Conservation (phyloP, 2,113 vertebrate genomes). For the Macquaria australasica region DNA sequence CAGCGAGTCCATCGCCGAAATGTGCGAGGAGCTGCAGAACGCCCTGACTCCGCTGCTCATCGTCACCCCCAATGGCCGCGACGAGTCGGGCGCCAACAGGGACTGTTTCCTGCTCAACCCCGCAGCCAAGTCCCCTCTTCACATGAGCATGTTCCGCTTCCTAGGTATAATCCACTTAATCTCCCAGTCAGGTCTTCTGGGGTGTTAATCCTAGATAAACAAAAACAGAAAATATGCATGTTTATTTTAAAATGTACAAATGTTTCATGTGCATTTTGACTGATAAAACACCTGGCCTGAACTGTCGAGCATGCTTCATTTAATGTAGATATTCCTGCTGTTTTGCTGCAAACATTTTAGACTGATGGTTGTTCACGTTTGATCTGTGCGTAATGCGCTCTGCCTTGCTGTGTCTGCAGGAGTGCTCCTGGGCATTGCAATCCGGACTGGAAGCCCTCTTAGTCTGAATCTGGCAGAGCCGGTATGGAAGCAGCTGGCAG, state of each 20-base stretch:
- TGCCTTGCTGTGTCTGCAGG: constrained; percentile 82
- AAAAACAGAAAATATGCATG: constrained; percentile 26
- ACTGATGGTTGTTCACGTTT: background rate
- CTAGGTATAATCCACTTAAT: constrained; percentile 87
- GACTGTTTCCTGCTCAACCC: constrained; percentile 98
- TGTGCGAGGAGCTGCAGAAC: constrained; percentile 99
- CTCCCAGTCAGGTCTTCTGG: constrained; percentile 38
- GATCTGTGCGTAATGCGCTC: constrained; percentile 22
- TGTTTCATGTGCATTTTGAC: constrained; percentile 15
- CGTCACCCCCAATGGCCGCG: constrained; percentile 96
- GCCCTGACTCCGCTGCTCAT: constrained; percentile 96
- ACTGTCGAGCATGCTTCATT: background rate
- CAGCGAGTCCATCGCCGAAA: constrained; percentile 98
- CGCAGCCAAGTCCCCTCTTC: constrained; percentile 91
- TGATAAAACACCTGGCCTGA: constrained; percentile 44
- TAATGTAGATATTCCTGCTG: background rate
- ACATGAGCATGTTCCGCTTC: constrained; percentile 99
- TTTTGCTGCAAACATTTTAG: background rate
- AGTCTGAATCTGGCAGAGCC: constrained; percentile 98
- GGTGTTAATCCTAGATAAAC: constrained; percentile 56
- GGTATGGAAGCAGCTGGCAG: constrained; percentile 98
- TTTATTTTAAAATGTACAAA: constrained; percentile 31
- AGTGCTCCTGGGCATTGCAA: constrained; percentile 96
- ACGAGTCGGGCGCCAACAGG: constrained; percentile 97
- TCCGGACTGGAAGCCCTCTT: constrained; percentile 97